Base-by-base conservation (phyloP, 2,797 vertebrate genomes). In the Thalassophryne amazonica region DNA sequence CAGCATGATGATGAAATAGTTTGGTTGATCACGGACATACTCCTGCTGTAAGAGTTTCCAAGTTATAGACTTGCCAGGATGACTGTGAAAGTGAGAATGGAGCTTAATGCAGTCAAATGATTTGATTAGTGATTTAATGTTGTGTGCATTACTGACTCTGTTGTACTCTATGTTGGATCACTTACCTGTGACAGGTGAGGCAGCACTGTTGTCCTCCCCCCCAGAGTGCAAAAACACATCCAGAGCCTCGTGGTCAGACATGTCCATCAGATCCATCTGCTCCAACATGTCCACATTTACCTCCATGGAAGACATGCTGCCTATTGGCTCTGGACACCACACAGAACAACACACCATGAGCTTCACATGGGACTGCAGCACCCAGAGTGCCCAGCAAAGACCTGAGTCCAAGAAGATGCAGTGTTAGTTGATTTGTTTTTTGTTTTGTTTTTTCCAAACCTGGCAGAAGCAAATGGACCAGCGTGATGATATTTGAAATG, bases 231-330 rank as follows among this genome's bases (percentile, higher is more conserved):
- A 84, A 66, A 97, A 97, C 47, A 96, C 95, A 0, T 96, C 95
- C 60, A 94, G 72, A 13, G 93, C 90, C 57, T 97, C 95, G 25
- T 94, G 94, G 74, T 97, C 95, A 1, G 93, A 94, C 80, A 96
- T 90, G 77, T 97, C 94, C 80, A 94, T 92, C 74, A 96, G 77
- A 15, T 97, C 94, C 87, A 96, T 94, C 84, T 96, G 94, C 83
- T 97, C 95, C 85, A 97, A 80, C 66, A 94, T 91, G 83, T 97
- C 95, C 84, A 97, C 94, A 0, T 97, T 97, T 75, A 97, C 95
- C 84, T 96, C 95, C 95, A 97, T 96, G 60, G 94, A 96, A 0
- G 95, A 97, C 87, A 97, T 95, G 70, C 95, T 97, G 61, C 95
- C 94, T 80, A 94, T 92, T 42, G 95, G 93, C 43, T 91, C 95